These are phyloP conservation scores for Chymomyza fuscimana DNA, from an alignment of 2,888 invertebrate species.

Conservation along the genomic window DNA sequence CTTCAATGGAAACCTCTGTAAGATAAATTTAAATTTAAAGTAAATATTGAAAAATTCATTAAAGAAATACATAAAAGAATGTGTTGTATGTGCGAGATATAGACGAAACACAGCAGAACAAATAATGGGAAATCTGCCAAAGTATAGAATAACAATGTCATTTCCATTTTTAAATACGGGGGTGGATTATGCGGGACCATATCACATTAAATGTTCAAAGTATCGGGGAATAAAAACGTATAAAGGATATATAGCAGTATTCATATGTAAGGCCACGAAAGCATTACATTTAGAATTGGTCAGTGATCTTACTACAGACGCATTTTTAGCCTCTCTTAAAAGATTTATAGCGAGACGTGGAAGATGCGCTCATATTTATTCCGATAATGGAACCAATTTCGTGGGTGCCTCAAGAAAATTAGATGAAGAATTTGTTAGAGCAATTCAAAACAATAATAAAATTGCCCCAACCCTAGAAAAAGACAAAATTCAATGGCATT, in stretches of 20 bases:
- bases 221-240: no score
- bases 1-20: no score
- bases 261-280: conserved; percentile 6
- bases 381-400: neutral
- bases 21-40: no score
- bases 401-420: neutral
- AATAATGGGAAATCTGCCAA: no score
- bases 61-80: conserved; percentile 5
- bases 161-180: no score
- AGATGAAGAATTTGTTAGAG: neutral
- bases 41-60: neutral
- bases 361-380: conserved; percentile 13
- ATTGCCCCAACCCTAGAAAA: neutral
- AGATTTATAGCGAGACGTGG: conserved; percentile 18
- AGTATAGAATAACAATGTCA: no score
- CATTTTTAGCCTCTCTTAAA: conserved; percentile 11
- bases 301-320: conserved; percentile 8
- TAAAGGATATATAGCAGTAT: neutral
- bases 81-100: neutral
- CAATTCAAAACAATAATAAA: neutral
- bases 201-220: no score
- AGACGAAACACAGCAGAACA: no score
- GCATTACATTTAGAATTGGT: conserved; percentile 10
- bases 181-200: no score
- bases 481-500: neutral